A percentile compares a stretch with the other conserved stretches of the same genome.
phyloP scores from a whole-genome alignment of 2,113 vertebrate species.

The Pteronura brasiliensis region DNA sequence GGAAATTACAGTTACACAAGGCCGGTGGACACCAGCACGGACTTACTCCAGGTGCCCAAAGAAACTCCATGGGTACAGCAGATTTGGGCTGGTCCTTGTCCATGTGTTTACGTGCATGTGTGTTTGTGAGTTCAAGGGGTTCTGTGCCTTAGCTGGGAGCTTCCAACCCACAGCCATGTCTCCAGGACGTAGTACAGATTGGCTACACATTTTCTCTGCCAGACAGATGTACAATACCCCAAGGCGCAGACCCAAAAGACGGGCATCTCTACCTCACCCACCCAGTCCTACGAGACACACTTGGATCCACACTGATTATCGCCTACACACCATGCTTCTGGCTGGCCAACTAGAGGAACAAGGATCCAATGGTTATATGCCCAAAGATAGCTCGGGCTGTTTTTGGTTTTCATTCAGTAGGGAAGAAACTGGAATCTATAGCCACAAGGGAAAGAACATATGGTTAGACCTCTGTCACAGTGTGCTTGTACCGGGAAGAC shows the following conservation, averaged over 20 bases:
- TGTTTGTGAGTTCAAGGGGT: background rate
- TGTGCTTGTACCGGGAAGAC: background rate
- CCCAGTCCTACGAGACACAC: background rate
- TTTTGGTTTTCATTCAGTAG: background rate
- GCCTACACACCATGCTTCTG: background rate
- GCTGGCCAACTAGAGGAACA: background rate
- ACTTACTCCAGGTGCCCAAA: background rate
- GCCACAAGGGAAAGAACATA: background rate
- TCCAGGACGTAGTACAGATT: background rate
- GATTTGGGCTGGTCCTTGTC: too few species aligned
- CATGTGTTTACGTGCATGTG: rapidly evolving
- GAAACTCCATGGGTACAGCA: background rate
- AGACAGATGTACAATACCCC: background rate
- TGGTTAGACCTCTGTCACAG: background rate
- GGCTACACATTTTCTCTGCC: background rate
- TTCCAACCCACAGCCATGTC: background rate
- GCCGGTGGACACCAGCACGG: background rate
- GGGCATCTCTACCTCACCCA: background rate
- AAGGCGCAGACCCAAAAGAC: background rate
- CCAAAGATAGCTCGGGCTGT: background rate
- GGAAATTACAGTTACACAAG: background rate
- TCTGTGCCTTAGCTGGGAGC: background rate
- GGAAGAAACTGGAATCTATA: background rate
- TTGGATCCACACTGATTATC: too few species aligned
- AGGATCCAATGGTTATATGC: background rate